Conservation (phyloP, 2,113 vertebrate genomes). For the Erythrolamprus reginae region DNA sequence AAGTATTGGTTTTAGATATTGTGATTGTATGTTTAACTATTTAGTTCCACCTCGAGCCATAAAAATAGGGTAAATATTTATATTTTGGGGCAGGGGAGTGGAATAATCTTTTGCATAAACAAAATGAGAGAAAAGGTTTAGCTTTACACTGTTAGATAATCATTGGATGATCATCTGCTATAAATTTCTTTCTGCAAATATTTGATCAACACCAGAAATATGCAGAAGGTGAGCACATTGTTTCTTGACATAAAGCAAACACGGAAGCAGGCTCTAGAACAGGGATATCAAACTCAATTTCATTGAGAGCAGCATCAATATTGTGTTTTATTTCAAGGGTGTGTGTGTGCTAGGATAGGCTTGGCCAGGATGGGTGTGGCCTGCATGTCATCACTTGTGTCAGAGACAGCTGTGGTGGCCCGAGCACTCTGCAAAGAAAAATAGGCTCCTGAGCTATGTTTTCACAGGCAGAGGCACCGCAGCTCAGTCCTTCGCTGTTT, state of each 20-base stretch:
- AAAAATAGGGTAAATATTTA: background rate
- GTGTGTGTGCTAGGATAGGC: rapidly evolving
- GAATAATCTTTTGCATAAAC: background rate
- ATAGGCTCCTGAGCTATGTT: no score
- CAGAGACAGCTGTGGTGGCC: no score
- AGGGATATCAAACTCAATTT: no score
- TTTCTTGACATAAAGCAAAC: background rate
- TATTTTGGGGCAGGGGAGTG: background rate
- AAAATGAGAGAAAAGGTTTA: background rate
- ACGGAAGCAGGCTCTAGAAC: background rate
- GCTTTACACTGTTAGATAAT: slow-evolving; percentile 5
- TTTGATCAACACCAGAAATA: background rate
- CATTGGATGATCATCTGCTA: background rate
- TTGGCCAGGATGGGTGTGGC: no score
- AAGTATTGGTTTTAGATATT: background rate
- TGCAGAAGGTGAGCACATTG: background rate
- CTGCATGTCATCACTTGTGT: no score
- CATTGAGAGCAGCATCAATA: no score
- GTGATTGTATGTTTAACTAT: background rate
- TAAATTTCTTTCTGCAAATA: background rate
- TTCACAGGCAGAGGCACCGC: no score
- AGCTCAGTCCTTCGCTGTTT: no score
- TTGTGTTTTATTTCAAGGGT: no score
- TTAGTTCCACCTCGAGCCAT: background rate
- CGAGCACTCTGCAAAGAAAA: no score